Evolutionary conservation across 2,888 invertebrate species (phyloP), one percentile per base, ranked within the genome.

Genomic region (Torymus aiolomorphi): DNA sequence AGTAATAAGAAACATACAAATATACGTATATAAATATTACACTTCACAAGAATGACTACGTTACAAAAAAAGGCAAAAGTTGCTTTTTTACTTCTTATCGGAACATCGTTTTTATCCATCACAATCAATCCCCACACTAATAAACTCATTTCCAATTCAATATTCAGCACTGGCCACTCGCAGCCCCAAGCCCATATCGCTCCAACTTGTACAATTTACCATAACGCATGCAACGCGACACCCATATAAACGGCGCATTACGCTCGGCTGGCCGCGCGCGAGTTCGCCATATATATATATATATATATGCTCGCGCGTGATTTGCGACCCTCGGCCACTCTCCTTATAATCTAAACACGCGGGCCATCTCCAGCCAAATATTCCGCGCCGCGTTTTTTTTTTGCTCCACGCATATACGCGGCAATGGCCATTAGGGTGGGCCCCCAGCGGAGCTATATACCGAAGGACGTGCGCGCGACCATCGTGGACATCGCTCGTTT

Each of bases 351-450:
- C 63, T 57, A 57, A 70, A 63, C 63, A 59, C 42, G 57, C 31
- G 31, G 31, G 24, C 10, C 72, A 31, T 57, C 52, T 77, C 54
- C 59, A 31, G 31, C 31, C 18, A 74, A 74, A 65, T 65, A 31
- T 31, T 31, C 31, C 31, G 31, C 49, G 11, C 8, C 31, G 14
- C 31, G 54, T 67, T 18, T 51, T 13, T 13, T 54, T n/a, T 8
- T 24, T 14, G 1, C 10, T 42, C 54, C 57, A 42, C 31, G 16
- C 49, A 52, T 62, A 61, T 54, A 62, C 73, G 72, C 18, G 31
- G 57, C 56, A 74, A 74, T 66, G 63, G 63, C 74, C 74, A 70
- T 79, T 79, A 78, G 42, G 66, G 52, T 56, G 20, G 66, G 52
- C 49, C 20, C 56, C 71, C 52, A 20, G 8, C 16, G 54, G 57